Evolutionary conservation across 2,797 vertebrate genomes (phyloP).

Genomic region (Lithobates pipiens): DNA sequence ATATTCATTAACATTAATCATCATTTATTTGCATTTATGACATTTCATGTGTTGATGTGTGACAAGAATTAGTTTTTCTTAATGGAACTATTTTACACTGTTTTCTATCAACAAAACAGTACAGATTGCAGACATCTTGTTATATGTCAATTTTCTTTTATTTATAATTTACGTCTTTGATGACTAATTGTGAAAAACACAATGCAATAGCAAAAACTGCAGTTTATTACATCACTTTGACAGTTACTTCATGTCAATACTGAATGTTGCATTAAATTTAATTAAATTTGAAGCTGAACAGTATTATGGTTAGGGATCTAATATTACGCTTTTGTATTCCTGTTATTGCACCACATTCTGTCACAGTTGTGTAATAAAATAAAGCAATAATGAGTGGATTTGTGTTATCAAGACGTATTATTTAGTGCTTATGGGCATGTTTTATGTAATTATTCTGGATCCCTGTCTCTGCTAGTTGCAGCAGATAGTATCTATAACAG

Average conservation of each 20-base stretch:
- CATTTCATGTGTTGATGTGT: slow-evolving; percentile 20
- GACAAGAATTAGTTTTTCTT: slow-evolving; percentile 2
- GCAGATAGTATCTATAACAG: not conserved
- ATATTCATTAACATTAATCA: slow-evolving; percentile 52
- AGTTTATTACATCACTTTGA: not conserved
- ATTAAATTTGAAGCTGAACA: not conserved
- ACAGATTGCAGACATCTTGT: not conserved
- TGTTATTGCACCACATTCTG: not conserved
- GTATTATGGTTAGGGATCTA: not conserved
- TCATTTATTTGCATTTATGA: slow-evolving; percentile 29
- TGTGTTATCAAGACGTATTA: not conserved
- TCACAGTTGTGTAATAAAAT: not conserved
- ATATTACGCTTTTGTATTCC: not conserved
- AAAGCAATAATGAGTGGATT: slow-evolving; percentile 1
- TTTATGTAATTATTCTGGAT: not conserved
- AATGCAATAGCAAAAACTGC: not conserved
- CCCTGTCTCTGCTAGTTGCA: not conserved
- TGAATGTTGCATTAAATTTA: not conserved
- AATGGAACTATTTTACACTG: not conserved
- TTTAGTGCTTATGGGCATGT: not conserved
- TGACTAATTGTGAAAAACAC: not conserved
- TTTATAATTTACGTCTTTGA: not conserved
- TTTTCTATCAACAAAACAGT: slow-evolving; percentile 5
- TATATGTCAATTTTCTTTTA: not conserved
- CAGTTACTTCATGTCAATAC: not conserved